A percentile compares a stretch with the other conserved stretches of the same genome.
Conservation (phyloP, 2,888 invertebrate genomes). For the Helicoverpa assulta region DNA sequence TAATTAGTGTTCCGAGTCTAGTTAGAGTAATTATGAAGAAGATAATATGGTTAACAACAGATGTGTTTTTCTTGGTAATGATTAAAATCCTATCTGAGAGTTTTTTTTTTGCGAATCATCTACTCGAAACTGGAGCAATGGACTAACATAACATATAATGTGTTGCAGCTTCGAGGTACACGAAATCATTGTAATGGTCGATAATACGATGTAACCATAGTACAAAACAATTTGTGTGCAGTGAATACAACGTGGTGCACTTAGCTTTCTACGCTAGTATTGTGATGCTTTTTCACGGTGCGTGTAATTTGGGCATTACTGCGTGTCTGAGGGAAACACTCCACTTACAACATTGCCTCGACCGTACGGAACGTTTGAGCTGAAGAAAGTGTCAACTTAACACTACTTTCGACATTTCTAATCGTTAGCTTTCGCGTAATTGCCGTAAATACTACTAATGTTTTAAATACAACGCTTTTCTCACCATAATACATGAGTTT, state of each 20-base stretch:
- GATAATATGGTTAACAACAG: constrained; percentile 5
- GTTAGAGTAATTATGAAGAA: constrained; percentile 7
- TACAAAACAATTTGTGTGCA: constrained; percentile 15
- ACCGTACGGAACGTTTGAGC: constrained; percentile 47
- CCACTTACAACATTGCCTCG: constrained; percentile 44
- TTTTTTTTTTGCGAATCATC: neutral
- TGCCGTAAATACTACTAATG: constrained; percentile 8
- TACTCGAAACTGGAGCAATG: too few relatives aligned
- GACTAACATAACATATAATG: too few relatives aligned
- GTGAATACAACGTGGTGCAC: constrained; percentile 23
- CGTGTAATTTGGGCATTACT: constrained; percentile 77
- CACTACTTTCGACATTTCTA: constrained; percentile 65
- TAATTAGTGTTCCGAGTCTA: neutral
- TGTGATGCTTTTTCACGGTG: constrained; percentile 69
- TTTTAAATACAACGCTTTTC: neutral
- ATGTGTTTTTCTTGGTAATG: neutral
- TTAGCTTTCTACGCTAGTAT: constrained; percentile 60
- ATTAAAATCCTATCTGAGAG: neutral
- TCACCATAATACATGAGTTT: too few relatives aligned
- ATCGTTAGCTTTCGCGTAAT: constrained; percentile 52
- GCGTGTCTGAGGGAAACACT: constrained; percentile 47
- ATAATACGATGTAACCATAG: too few relatives aligned
- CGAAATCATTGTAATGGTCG: too few relatives aligned
- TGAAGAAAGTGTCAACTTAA: constrained; percentile 69
- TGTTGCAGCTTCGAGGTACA: too few relatives aligned